A percentile compares a stretch with the other conserved stretches of the same genome.
phyloP scores from a whole-genome alignment of 53 echinoderm and acorn worm genomes.

The Pentamera pediparva region DNA sequence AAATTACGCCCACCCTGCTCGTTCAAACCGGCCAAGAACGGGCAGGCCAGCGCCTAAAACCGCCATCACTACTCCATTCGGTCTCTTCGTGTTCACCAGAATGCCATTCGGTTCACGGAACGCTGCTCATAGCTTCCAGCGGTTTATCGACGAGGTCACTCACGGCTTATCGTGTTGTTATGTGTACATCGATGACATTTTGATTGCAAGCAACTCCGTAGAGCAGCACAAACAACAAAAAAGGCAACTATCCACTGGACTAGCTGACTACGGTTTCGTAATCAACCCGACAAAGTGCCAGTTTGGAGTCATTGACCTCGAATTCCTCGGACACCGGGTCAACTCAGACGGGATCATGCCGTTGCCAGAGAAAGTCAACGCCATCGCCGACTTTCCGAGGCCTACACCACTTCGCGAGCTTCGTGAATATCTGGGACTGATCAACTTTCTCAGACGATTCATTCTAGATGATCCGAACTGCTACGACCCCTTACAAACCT shows the following conservation, averaged over 20 bases:
- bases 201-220: slow-evolving; percentile 30
- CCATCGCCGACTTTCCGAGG: not conserved
- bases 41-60: too few species aligned
- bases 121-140: too few species aligned
- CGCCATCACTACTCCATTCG: too few species aligned
- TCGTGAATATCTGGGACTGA: slow-evolving; percentile 30
- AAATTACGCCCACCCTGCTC: too few species aligned
- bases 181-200: slow-evolving; percentile 50
- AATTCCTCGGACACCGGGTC: slow-evolving; percentile 39
- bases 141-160: slow-evolving; percentile 46
- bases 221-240: slow-evolving; percentile 32
- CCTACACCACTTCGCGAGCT: slow-evolving; percentile 10
- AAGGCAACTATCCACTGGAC: slow-evolving; percentile 10
- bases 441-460: slow-evolving; percentile 44
- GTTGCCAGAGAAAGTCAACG: slow-evolving; percentile 20
- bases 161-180: slow-evolving; percentile 35
- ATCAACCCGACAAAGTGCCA: slow-evolving; percentile 35
- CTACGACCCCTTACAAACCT: slow-evolving; percentile 16
- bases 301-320: not conserved
- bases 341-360: slow-evolving; percentile 14
- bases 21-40: too few species aligned
- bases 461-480: slow-evolving; percentile 31
- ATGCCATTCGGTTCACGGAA: too few species aligned
- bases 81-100: too few species aligned
- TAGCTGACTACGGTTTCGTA: slow-evolving; percentile 24